phyloP scores from a whole-genome alignment of 2,888 invertebrate genomes.

The Cheilosia scutellata region DNA sequence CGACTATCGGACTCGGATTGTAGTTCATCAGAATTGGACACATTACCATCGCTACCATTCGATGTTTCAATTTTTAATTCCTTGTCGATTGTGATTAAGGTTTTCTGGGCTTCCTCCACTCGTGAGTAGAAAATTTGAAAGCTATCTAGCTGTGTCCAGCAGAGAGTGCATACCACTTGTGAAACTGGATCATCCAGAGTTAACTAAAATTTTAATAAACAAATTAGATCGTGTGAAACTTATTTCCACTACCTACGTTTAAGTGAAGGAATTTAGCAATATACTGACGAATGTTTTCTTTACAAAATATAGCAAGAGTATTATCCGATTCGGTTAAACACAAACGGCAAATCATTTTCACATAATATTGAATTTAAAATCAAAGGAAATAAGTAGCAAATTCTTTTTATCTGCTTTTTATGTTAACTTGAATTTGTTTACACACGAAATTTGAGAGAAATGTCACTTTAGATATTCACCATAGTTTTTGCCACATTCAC shows the following conservation, averaged over 20 bases:
- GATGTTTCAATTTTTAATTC: background rate
- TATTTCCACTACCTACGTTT: constrained; percentile 15
- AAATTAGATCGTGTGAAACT: constrained; percentile 48
- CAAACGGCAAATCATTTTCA: constrained; percentile 62
- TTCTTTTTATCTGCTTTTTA: too few relatives aligned
- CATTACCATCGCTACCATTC: background rate
- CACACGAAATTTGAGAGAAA: too few relatives aligned
- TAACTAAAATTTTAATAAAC: constrained; percentile 16
- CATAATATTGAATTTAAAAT: background rate
- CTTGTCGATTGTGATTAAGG: background rate
- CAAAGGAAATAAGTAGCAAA: too few relatives aligned
- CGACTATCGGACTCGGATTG: too few relatives aligned
- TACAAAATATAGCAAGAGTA: constrained; percentile 50
- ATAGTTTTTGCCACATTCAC: too few relatives aligned
- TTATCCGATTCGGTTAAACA: constrained; percentile 45
- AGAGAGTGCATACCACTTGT: constrained; percentile 68
- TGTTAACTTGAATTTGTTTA: too few relatives aligned
- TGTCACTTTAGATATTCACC: too few relatives aligned
- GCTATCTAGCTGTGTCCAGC: constrained; percentile 74
- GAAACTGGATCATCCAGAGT: constrained; percentile 70
- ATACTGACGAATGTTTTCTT: constrained; percentile 54
- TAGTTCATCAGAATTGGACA: background rate
- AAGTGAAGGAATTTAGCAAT: constrained; percentile 50
- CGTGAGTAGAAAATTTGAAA: constrained; percentile 74
- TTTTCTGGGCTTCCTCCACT: constrained; percentile 70